Evolutionary conservation across 2,113 vertebrate species (phyloP).

Genomic region (Melospiza georgiana): DNA sequence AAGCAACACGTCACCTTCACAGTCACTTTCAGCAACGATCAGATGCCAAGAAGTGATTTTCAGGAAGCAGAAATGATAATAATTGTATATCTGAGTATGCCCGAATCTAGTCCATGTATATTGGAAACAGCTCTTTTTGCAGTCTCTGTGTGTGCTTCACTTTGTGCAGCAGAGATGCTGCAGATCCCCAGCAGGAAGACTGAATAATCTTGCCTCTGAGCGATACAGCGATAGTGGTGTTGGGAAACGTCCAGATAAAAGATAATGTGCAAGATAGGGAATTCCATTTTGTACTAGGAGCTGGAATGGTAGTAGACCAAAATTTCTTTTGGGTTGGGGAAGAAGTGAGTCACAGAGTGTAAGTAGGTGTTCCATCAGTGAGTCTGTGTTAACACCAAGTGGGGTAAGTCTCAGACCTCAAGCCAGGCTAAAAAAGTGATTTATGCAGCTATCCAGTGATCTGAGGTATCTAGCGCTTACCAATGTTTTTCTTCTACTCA

Average conservation of each 20-base stretch:
- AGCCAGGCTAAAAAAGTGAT: neutral
- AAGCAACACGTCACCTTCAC: neutral
- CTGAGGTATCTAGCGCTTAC: neutral
- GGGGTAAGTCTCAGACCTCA: neutral
- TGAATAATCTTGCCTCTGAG: neutral
- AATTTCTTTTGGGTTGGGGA: neutral
- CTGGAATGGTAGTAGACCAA: neutral
- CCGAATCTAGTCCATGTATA: neutral
- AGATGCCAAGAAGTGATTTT: neutral
- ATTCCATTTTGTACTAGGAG: neutral
- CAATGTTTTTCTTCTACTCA: neutral
- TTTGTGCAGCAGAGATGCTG: neutral
- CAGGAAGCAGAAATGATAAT: neutral
- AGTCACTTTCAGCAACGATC: neutral
- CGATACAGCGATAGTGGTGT: accelerated
- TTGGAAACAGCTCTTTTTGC: neutral
- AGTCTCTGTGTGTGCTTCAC: accelerated
- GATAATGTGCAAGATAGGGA: neutral
- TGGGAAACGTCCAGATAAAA: neutral
- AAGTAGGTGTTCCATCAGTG: neutral
- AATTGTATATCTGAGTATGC: neutral
- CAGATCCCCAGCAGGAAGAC: neutral
- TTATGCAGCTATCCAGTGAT: neutral
- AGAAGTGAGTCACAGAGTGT: neutral
- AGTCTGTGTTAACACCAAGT: neutral